Conservation (phyloP, 2,113 vertebrate genomes). For the Pituophis catenifer region DNA sequence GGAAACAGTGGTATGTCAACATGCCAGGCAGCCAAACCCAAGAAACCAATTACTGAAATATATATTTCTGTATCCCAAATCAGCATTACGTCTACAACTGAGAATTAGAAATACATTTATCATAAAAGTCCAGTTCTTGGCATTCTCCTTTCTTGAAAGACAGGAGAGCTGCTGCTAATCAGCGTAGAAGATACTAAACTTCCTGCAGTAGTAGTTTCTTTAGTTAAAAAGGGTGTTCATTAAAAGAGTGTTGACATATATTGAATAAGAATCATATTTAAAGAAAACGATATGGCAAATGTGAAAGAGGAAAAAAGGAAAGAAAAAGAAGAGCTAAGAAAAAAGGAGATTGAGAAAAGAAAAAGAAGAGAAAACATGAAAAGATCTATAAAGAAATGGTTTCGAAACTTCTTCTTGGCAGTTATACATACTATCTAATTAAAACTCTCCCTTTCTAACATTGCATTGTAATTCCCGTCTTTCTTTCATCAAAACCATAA, state of each 20-base stretch:
- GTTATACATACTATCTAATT: background rate
- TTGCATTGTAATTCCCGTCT: background rate
- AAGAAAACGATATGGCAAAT: background rate
- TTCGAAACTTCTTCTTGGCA: background rate
- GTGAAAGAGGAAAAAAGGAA: background rate
- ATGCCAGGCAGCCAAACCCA: background rate
- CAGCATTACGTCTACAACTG: background rate
- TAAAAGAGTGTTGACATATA: background rate
- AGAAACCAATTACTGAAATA: background rate
- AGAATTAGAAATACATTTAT: background rate
- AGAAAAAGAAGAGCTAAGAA: background rate
- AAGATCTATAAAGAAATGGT: background rate
- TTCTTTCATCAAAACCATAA: background rate
- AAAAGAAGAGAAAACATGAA: background rate
- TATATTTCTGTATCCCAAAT: background rate
- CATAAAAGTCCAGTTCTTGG: background rate
- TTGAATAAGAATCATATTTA: background rate
- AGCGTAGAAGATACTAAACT: background rate
- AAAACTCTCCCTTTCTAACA: background rate
- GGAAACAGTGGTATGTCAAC: background rate
- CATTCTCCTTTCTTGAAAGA: background rate
- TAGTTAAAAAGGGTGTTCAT: background rate
- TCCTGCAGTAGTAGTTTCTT: background rate
- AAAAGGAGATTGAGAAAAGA: background rate
- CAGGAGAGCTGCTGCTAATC: background rate